A percentile compares a stretch with the other conserved stretches of the same genome.
These are phyloP conservation scores for Phanerotoma sp. DNA, from an alignment of 2,888 invertebrate species.

Conservation along the genomic window DNA sequence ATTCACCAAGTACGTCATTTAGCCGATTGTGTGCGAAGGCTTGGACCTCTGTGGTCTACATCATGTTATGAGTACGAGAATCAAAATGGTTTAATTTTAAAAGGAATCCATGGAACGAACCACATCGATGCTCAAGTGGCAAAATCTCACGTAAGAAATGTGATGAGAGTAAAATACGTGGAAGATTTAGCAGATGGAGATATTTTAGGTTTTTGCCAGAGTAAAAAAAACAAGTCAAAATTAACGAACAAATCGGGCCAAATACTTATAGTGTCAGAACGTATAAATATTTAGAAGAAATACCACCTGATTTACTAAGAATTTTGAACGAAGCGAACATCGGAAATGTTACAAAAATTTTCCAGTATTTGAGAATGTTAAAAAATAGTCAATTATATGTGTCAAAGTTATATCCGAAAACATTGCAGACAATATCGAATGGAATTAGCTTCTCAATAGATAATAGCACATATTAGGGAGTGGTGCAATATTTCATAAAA, in stretches of 20 bases:
- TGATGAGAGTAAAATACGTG: slow-evolving; percentile 15
- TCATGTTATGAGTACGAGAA: slow-evolving; percentile 31
- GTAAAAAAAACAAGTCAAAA: slow-evolving; percentile 27
- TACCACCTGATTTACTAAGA: slow-evolving; percentile 1
- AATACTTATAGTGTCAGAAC: slow-evolving; percentile 16
- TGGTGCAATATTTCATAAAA: slow-evolving; percentile 26
- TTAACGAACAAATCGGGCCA: background rate
- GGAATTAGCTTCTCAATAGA: slow-evolving; percentile 8
- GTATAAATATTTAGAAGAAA: slow-evolving; percentile 14
- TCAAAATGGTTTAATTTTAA: slow-evolving; percentile 26
- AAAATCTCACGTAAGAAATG: slow-evolving; percentile 13
- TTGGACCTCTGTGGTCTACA: slow-evolving; percentile 29
- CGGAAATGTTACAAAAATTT: slow-evolving; percentile 5
- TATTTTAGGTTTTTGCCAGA: slow-evolving; percentile 24
- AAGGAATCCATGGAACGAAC: slow-evolving; percentile 26
- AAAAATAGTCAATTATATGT: slow-evolving; percentile 26
- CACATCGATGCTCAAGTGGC: slow-evolving; percentile 27
- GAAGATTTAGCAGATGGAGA: slow-evolving; percentile 19
- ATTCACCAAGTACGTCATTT: slow-evolving; percentile 29
- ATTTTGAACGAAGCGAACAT: slow-evolving; percentile 9
- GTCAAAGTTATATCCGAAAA: slow-evolving; percentile 16
- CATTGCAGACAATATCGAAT: slow-evolving; percentile 22
- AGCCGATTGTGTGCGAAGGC: slow-evolving; percentile 13
- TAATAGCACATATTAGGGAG: slow-evolving; percentile 10
- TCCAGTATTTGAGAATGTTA: slow-evolving; percentile 26